phyloP scores from a whole-genome alignment of 2,113 vertebrate genomes.

The Ochotona princeps region DNA sequence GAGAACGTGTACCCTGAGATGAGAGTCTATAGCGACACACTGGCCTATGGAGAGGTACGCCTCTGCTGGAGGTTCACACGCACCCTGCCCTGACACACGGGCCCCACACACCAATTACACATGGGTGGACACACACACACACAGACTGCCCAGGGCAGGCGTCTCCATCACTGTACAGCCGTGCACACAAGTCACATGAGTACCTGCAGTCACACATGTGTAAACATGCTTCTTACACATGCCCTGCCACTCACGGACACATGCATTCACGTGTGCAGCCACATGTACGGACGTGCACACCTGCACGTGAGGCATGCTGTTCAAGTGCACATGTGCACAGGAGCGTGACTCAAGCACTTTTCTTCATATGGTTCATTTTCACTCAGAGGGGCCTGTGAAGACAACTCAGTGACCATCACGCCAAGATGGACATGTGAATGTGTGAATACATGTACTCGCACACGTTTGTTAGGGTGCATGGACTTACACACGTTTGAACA shows the following conservation, averaged over 20 bases:
- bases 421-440: no score
- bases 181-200: background rate
- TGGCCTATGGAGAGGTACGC: constrained; percentile 98
- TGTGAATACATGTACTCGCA: no score
- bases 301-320: rapidly evolving
- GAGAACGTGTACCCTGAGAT: constrained; percentile 99
- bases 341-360: no score
- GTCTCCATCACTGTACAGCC: background rate
- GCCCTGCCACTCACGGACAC: no score
- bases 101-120: background rate
- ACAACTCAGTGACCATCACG: no score
- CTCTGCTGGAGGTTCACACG: background rate
- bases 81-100: background rate
- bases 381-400: no score
- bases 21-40: constrained; percentile 97
- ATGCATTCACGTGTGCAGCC: rapidly evolving
- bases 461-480: no score
- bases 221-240: no score
- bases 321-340: rapidly evolving
- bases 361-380: no score
- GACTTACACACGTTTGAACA: no score
- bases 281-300: background rate
- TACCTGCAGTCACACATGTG: background rate
- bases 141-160: no score
- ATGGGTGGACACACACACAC: rapidly evolving